phyloP scores from a whole-genome alignment of 2,797 vertebrate species.

The Sebastes diploproa region DNA sequence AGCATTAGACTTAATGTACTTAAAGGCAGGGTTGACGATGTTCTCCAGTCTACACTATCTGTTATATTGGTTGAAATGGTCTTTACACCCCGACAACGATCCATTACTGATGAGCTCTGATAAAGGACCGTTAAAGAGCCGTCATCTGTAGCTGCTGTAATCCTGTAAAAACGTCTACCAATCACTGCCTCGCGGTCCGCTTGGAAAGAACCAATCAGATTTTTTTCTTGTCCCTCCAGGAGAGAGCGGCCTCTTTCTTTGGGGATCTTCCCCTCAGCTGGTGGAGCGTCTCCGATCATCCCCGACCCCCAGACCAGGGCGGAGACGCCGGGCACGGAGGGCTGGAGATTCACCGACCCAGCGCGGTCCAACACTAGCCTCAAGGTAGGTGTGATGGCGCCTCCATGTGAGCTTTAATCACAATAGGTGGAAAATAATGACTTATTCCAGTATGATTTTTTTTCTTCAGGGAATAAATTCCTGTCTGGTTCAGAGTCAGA shows the following conservation, averaged over 20 bases:
- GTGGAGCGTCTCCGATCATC: slow-evolving; percentile 83
- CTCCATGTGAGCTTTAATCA: background rate
- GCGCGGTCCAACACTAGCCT: slow-evolving; percentile 91
- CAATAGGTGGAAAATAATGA: background rate
- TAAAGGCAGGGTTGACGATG: rapidly evolving
- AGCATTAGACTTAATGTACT: no score
- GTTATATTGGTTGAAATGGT: no score
- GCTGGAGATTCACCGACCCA: slow-evolving; percentile 91
- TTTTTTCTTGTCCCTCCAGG: slow-evolving; percentile 68
- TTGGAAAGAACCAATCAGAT: no score
- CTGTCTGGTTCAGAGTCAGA: background rate
- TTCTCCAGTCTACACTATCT: rapidly evolving
- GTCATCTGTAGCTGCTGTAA: no score
- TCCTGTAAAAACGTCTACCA: no score
- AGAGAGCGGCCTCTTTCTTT: slow-evolving; percentile 95
- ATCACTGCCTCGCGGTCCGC: no score
- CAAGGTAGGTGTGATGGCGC: slow-evolving; percentile 82
- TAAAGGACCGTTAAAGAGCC: no score
- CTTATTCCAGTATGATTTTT: background rate
- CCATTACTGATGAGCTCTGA: no score
- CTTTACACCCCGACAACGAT: no score
- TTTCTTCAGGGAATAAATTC: background rate
- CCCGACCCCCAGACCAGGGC: slow-evolving; percentile 85
- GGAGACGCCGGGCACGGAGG: slow-evolving; percentile 89
- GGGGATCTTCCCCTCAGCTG: slow-evolving; percentile 91